Evolutionary conservation across 2,797 vertebrate species (phyloP), one percentile per base, ranked within the genome.

Genomic region (Clamator glandarius): DNA sequence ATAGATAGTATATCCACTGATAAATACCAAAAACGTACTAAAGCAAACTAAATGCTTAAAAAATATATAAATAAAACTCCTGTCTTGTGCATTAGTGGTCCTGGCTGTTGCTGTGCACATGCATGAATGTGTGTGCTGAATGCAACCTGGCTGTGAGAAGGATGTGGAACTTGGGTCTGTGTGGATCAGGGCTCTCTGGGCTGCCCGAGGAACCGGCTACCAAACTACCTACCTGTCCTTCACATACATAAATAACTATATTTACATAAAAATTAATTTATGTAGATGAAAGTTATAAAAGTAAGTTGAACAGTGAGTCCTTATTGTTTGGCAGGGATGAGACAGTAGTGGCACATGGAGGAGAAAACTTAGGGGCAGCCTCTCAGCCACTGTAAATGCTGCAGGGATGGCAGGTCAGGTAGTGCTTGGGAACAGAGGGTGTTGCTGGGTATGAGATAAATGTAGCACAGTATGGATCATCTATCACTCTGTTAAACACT

Each of bases 111-210:
- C 58, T 70, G 36, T 50, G 57, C 54, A 54, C 18, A 12, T 2
- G 5, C 25, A 19, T 0, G 9, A 54, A 33, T 19, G 29, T 17
- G 13, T 15, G 44, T 44, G 39, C 11, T 85, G 25, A 42, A 39
- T 11, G n/a, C 58, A 36, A 51, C 9, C 42, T 28, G 35, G 35
- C 52, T 33, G 44, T 8, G 36, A 35, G 58, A n/a, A 78, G 42
- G 26, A 54, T 0, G 7, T 9, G 29, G 29, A 39, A 62, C 31
- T 0, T 28, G 29, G 13, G 7, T 58, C n/a, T 67, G 46, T 33
- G 41, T 15, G 11, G 12, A 12, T 51, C 51, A n/a, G 35, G 24
- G 52, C 20, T 61, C 51, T 46, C 58, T 28, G 19, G 36, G 51
- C 46, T 54, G 54, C 78, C 42, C 0, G 0, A 50, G 31, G 55